These are phyloP conservation scores for Gambusia holbrooki DNA, from an alignment of 2,113 vertebrate species.

Conservation along the genomic window DNA sequence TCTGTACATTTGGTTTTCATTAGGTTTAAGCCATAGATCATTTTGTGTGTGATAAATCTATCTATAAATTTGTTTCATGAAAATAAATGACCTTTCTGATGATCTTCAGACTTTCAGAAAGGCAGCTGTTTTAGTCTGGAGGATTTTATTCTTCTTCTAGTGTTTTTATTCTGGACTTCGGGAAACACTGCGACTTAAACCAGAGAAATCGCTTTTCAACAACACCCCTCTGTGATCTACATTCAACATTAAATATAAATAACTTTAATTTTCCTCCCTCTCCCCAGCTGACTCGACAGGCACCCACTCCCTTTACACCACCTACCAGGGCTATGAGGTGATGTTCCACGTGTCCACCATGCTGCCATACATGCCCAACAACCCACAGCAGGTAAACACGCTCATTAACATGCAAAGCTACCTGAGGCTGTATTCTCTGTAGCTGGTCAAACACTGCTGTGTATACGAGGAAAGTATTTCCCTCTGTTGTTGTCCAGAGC, in stretches of 20 bases:
- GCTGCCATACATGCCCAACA: constrained; percentile 95
- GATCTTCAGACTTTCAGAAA: not conserved
- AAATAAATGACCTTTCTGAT: not conserved
- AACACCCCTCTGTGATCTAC: not conserved
- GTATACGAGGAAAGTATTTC: not conserved
- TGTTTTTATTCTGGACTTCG: not conserved
- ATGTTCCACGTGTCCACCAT: constrained; percentile 98
- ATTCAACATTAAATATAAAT: constrained; percentile 14
- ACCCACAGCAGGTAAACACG: constrained; percentile 89
- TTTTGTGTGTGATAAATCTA: not conserved
- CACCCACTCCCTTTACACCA: constrained; percentile 93
- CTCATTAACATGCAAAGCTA: not conserved
- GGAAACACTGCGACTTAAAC: constrained; percentile 1
- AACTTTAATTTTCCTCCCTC: not conserved
- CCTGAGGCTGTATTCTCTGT: not conserved
- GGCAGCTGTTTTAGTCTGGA: not conserved
- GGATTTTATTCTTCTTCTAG: no score
- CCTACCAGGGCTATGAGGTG: constrained; percentile 94
- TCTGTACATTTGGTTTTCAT: not conserved
- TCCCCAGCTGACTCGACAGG: constrained; percentile 90
- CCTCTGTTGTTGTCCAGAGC: constrained; percentile 13
- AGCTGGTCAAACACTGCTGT: not conserved
- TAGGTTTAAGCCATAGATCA: not conserved
- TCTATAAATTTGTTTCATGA: no score
- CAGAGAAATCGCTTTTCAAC: not conserved